A percentile compares a stretch with the other conserved stretches of the same genome.
Conservation (phyloP, 2,888 invertebrate species). For the Gonocerus acuteangulatus region DNA sequence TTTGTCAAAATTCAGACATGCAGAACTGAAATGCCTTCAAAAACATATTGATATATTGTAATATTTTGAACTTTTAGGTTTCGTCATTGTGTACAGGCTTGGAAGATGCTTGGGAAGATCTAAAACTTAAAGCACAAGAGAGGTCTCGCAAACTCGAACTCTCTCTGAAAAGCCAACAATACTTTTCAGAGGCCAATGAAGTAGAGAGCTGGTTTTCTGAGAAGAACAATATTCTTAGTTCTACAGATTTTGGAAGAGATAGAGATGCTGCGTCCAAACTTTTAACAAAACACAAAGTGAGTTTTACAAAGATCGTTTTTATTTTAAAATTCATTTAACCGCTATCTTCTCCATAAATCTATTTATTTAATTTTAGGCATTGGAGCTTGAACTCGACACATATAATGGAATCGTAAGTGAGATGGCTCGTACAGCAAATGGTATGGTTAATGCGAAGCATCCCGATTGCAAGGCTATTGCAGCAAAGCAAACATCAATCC, state of each 20-base stretch:
- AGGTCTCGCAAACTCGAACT: conserved; percentile 72
- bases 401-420: conserved; percentile 86
- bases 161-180: conserved; percentile 83
- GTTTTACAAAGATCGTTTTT: background rate
- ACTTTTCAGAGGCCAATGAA: conserved; percentile 82
- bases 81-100: conserved; percentile 64
- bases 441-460: conserved; percentile 71
- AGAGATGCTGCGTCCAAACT: conserved; percentile 85
- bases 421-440: conserved; percentile 79
- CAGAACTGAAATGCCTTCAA: no score
- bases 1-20: no score
- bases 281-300: conserved; percentile 86
- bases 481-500: conserved; percentile 65
- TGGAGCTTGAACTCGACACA: conserved; percentile 83
- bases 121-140: conserved; percentile 61
- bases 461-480: conserved; percentile 75
- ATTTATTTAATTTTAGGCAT: conserved; percentile 53
- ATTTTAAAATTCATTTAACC: no score
- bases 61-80: no score
- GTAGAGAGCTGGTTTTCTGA: conserved; percentile 90
- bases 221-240: conserved; percentile 69
- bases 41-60: no score
- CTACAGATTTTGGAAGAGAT: conserved; percentile 83
- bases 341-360: background rate
- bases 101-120: conserved; percentile 63